phyloP scores from a whole-genome alignment of 1,140 invertebrate genomes.

The Polypedilum pembai region DNA sequence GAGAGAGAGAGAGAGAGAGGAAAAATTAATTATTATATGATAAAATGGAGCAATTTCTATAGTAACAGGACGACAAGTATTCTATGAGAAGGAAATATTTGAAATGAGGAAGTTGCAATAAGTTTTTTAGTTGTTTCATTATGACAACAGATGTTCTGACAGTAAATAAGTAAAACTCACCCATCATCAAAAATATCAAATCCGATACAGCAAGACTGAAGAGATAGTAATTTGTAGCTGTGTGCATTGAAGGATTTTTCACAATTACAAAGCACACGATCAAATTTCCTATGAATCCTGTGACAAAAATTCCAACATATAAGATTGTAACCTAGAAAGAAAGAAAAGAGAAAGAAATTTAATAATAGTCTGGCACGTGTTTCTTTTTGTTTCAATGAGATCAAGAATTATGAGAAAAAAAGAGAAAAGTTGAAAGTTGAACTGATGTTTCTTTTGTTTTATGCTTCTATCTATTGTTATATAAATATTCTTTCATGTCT shows the following conservation, averaged over 20 bases:
- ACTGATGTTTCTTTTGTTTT: background rate
- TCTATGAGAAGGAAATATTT: no score
- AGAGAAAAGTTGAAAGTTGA: background rate
- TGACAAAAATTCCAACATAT: slow-evolving; percentile 72
- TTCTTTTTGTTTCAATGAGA: background rate
- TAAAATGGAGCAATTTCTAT: no score
- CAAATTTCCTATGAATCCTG: slow-evolving; percentile 80
- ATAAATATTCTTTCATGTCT: background rate
- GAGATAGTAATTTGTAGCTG: slow-evolving; percentile 86
- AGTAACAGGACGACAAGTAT: no score
- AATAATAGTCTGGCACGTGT: background rate
- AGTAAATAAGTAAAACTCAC: slow-evolving; percentile 46
- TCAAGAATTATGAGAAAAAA: background rate
- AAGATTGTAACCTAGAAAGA: slow-evolving; percentile 59
- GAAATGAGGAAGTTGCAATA: no score
- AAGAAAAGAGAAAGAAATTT: slow-evolving; percentile 12
- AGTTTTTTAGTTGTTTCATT: background rate
- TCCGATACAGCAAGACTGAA: slow-evolving; percentile 78
- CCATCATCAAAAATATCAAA: slow-evolving; percentile 62
- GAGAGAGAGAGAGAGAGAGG: no score
- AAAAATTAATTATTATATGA: no score
- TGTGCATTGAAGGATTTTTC: slow-evolving; percentile 72
- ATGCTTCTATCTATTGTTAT: background rate
- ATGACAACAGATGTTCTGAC: background rate
- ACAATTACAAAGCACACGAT: slow-evolving; percentile 84